phyloP scores from a whole-genome alignment of 2,113 vertebrate genomes.

The Pithys albifrons region DNA sequence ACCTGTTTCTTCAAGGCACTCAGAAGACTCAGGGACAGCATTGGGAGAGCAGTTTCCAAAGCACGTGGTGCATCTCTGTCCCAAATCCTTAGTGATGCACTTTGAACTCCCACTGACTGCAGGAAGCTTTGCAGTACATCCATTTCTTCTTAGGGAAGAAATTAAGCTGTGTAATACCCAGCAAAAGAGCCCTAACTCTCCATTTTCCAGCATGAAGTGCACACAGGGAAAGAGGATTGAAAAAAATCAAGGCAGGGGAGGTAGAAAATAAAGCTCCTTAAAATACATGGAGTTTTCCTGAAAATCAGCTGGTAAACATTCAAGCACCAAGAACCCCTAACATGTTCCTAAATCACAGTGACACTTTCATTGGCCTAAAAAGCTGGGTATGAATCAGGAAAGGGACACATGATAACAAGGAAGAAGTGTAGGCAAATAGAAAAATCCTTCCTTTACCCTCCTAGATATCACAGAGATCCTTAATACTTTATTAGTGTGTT shows the following conservation, averaged over 20 bases:
- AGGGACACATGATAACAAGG: not conserved
- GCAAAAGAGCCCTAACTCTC: not conserved
- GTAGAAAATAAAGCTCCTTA: not conserved
- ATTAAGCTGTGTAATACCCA: not conserved
- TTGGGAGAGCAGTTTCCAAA: not conserved
- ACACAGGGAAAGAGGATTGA: not conserved
- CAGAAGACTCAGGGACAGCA: not conserved
- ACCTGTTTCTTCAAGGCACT: not conserved
- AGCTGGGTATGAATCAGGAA: not conserved
- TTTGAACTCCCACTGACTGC: not conserved
- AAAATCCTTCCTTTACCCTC: not conserved
- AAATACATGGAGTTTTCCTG: not conserved
- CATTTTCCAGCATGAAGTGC: not conserved
- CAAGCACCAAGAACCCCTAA: not conserved
- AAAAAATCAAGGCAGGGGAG: not conserved
- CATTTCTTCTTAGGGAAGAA: not conserved
- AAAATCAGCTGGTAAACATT: not conserved
- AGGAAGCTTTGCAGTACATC: not conserved
- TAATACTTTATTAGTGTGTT: conserved; percentile 68
- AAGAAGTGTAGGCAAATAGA: not conserved
- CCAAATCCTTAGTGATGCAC: too few relatives aligned
- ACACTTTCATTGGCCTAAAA: not conserved
- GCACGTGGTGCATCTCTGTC: not conserved
- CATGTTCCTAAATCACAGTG: not conserved
- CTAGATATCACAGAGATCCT: not conserved